Evolutionary conservation across 2,113 vertebrate species (phyloP), one percentile per base, ranked within the genome.

Genomic region (Dasyprocta punctata): DNA sequence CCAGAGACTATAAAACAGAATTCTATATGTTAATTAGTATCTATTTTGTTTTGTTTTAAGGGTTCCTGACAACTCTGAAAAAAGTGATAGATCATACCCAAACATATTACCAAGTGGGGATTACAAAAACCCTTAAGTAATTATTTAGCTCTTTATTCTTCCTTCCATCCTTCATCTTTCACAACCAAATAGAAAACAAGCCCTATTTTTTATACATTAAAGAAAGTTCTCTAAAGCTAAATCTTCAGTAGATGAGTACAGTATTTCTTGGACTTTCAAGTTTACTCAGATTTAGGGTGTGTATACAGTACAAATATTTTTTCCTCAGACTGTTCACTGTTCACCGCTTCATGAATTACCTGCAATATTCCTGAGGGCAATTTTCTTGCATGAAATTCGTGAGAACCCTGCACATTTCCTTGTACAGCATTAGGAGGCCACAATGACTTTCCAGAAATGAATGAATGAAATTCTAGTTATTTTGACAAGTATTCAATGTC

Each of bases 21-120:
- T 89, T 77, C 1, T 36, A 2, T 63, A 38, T 67, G 52, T 69
- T 95, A 86, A 96, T 91, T 86, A 96, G 78, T 56, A 86, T 91
- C 82, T 41, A 7, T 54, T 94, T 92, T 89, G 47, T 47, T 97
- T 89, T 83, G 26, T 75, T 90, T 44, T 88, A 78, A 95, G 47
- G 24, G 19, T 75, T 81, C 73, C 26, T 63, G 63, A 83, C 24
- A 94, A 65, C n/a, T 28, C 77, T 85, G 38, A 71, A 78, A 92
- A 56, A 82, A 92, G 92, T 49, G 5, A 92, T 9, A 63, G 12
- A 13, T 38, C 81, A 52, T 6, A 41, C 61, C 19, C 26, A 81
- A 87, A n/a, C 61, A 58, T 38, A 75, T 77, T 87, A 85, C 30
- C 13, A 61, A 77, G 22, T 17, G 38, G 13, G 28, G 36, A 87